Evolutionary conservation across 23 tunicate genomes (phyloP).

Genomic region (Diplosoma virens): DNA sequence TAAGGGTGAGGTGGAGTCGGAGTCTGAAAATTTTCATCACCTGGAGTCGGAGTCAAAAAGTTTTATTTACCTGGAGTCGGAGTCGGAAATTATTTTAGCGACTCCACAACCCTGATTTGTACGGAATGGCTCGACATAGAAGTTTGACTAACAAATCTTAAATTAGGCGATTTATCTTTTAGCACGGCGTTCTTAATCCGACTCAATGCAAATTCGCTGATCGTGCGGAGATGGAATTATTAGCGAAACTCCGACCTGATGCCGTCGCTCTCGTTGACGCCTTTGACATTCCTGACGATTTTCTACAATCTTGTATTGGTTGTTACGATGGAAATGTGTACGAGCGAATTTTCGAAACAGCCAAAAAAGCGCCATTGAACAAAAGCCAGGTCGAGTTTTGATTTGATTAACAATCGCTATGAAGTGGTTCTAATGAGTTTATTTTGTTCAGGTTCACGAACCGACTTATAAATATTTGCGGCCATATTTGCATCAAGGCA

Average conservation of each 20-base stretch:
- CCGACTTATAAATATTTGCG: slow-evolving; percentile 37
- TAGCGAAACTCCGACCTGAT: slow-evolving; percentile 54
- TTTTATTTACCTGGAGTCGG: no score
- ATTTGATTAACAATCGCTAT: background rate
- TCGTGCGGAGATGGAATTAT: slow-evolving; percentile 49
- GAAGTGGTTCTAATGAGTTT: background rate
- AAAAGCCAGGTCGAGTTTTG: slow-evolving; percentile 44
- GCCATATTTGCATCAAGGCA: slow-evolving; percentile 49
- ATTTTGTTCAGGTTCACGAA: slow-evolving; percentile 47
- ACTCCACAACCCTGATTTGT: no score
- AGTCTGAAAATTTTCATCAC: no score
- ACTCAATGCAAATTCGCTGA: slow-evolving; percentile 31
- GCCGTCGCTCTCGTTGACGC: slow-evolving; percentile 91
- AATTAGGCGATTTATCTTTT: no score
- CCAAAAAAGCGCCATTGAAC: slow-evolving; percentile 65
- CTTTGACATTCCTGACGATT: slow-evolving; percentile 71
- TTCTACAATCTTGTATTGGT: slow-evolving; percentile 75
- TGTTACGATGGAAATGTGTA: slow-evolving; percentile 90
- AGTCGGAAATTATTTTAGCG: no score
- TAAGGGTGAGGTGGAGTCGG: no score
- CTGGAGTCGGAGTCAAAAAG: no score
- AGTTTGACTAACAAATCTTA: no score
- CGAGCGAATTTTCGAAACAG: slow-evolving; percentile 75
- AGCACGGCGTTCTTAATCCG: slow-evolving; percentile 21
- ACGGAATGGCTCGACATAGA: no score